Evolutionary conservation across 2,888 invertebrate species (phyloP).

Genomic region (Drosophila borborema): DNA sequence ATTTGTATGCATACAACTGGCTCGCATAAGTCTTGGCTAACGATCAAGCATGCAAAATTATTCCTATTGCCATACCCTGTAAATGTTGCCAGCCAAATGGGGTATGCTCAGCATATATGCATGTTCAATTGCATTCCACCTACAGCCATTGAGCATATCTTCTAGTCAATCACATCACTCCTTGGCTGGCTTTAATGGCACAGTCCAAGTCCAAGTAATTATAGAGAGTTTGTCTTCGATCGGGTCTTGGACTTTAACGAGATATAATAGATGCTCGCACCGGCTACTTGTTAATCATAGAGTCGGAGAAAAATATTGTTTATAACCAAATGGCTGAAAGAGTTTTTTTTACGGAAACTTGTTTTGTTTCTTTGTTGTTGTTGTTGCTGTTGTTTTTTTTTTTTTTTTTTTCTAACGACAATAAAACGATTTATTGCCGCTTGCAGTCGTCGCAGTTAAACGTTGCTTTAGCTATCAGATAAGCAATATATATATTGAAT

Average conservation of each 20-base stretch:
- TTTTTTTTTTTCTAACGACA: background rate
- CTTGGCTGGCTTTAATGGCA: background rate
- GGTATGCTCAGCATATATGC: background rate
- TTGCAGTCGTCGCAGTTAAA: background rate
- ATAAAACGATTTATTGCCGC: constrained; percentile 8
- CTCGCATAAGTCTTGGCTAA: constrained; percentile 6
- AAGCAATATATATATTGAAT: background rate
- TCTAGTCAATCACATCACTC: background rate
- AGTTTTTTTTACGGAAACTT: constrained; percentile 10
- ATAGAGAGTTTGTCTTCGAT: constrained; percentile 25
- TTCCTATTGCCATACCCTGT: constrained; percentile 8
- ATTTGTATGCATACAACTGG: constrained; percentile 5
- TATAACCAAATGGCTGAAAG: constrained; percentile 5
- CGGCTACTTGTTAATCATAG: constrained; percentile 13
- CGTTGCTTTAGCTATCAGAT: background rate
- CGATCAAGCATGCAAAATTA: constrained; percentile 16
- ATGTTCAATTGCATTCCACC: background rate
- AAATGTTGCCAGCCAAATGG: background rate
- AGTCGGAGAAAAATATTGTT: constrained; percentile 3
- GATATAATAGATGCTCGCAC: constrained; percentile 3
- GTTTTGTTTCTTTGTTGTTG: constrained; percentile 3
- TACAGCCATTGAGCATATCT: background rate
- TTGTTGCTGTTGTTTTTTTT: no score
- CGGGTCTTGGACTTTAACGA: constrained; percentile 16
- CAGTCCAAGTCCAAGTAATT: background rate